Evolutionary conservation across 53 echinoderm and acorn worm species (phyloP).

Genomic region (Luidia sarsii): DNA sequence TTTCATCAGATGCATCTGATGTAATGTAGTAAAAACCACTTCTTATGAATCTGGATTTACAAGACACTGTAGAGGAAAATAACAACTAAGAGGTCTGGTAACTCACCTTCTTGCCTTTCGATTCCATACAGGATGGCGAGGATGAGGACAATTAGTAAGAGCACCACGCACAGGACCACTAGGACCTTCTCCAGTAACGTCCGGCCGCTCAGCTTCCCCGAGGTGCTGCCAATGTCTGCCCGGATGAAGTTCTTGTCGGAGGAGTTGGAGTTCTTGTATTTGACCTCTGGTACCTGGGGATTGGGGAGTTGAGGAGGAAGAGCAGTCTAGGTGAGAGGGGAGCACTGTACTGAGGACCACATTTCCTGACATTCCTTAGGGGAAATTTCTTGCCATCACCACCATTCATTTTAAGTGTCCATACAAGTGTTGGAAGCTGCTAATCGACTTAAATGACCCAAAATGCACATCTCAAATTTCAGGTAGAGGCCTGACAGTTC

Average conservation of each 20-base stretch:
- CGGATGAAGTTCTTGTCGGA: constrained; percentile 66
- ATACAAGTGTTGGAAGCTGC: too few species aligned
- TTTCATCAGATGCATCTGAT: too few species aligned
- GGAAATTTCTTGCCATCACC: too few species aligned
- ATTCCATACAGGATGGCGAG: constrained; percentile 74
- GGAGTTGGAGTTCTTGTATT: constrained; percentile 64
- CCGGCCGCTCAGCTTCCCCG: constrained; percentile 57
- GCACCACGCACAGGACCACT: constrained; percentile 69
- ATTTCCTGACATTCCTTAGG: not conserved
- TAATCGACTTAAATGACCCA: too few species aligned
- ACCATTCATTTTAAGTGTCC: too few species aligned
- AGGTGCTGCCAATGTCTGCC: constrained; percentile 53
- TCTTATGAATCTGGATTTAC: too few species aligned
- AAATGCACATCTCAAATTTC: too few species aligned
- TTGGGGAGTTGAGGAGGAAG: too few species aligned
- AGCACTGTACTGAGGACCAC: not conserved
- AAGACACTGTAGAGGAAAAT: too few species aligned
- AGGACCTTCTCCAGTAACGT: constrained; percentile 82
- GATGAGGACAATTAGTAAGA: constrained; percentile 79
- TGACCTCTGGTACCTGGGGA: constrained; percentile 56
- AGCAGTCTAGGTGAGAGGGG: too few species aligned
- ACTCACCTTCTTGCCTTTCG: constrained; percentile 65
- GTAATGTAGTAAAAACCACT: too few species aligned
- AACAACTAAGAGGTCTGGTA: constrained; percentile 10
- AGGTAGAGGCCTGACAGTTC: too few species aligned